Base-by-base conservation (phyloP, 1,140 invertebrate genomes). In the Drosophila nebulosa region DNA sequence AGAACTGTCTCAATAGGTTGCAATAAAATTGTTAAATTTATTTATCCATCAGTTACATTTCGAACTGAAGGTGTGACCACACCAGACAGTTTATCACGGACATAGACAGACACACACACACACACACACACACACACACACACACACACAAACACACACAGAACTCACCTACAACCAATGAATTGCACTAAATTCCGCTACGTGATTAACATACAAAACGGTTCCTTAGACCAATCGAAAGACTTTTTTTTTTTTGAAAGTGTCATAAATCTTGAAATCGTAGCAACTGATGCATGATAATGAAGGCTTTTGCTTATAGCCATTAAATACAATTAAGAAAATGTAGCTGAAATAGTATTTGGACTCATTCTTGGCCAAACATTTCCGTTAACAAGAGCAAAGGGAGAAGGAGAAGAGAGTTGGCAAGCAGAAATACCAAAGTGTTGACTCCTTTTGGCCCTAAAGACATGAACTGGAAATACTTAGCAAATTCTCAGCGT, bases 181-280 rank as follows among this genome's bases (percentile, higher is more conserved):
- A 78, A 81, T 63, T 83, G 83, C 64, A 88, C 83, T 78, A 76
- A 70, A 88, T 88, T 74, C 55, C 55, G 30, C 51, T 61, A 73
- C 83, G 78, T 79, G 83, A 24, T 10, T 1, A 22, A 72, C 53
- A 81, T 88, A 65, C 50, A 6, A 68, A 80, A 69, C 7, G 27
- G 65, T 26, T 60, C 60, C 1, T 55, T 71, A 27, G 51, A 65
- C 58, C 42, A 58, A 32, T 69, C 69, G 68, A 62, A 64, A 53
- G 67, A 61, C 65, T 79, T 70, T n/a, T n/a, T n/a, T n/a, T n/a
- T n/a, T n/a, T 77, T 67, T 58, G 74, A 77, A 81, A 64, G n/a
- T 76, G 71, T 79, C 74, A 81, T 88, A 86, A 81, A 81, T 86
- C 78, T 86, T 52, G 46, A 35, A 50, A 39, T 46, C 16, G 39